Evolutionary conservation across 1,140 invertebrate genomes (phyloP), one percentile per base, ranked within the genome.

Genomic region (Frieseomelitta varia): DNA sequence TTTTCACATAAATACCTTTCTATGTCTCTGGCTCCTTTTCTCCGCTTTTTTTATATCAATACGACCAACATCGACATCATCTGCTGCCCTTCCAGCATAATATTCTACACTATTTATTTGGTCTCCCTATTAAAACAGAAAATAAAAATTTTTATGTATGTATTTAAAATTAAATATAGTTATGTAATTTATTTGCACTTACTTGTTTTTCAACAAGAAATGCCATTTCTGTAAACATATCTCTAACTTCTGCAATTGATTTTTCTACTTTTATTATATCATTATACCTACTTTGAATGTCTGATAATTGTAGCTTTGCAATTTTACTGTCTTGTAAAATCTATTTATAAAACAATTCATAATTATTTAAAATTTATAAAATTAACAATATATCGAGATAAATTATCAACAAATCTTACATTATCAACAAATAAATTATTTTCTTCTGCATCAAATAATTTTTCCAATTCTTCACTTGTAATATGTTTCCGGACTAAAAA

Each of bases 191-290:
- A 1, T 30, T 30, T 56, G 10, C 79, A 84, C 85, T 87, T 92
- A 96, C 96, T 95, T 98, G 97, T 92, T 95, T 95, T 90, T 97
- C 97, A 34, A 98, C 96, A 53, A 97, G 94, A 93, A 97, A 96
- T 61, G 97, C 97, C 93, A 98, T 96, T 94, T 98, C 97, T 90
- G 96, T 95, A 95, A 98, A 98, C 95, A 98, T 96, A 88, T 98
- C 97, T 92, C 96, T 96, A 68, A 99, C 95, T 94, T 98, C 97
- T 86, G 94, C 94, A 85, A 99, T 96, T 87, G 97, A 97, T 88
- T 96, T 97, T 95, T 99, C 98, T 78, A 98, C 95, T 94, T 98
- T 97, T 82, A 97, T 94, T 87, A 99, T 96, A 94, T 98, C 97
- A 84, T 96, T 96, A 92, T 98, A 98, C 79, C 98, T 95, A 83